Evolutionary conservation across 2,888 invertebrate genomes (phyloP), one percentile per base, ranked within the genome.

Genomic region (Coelinius sp.): DNA sequence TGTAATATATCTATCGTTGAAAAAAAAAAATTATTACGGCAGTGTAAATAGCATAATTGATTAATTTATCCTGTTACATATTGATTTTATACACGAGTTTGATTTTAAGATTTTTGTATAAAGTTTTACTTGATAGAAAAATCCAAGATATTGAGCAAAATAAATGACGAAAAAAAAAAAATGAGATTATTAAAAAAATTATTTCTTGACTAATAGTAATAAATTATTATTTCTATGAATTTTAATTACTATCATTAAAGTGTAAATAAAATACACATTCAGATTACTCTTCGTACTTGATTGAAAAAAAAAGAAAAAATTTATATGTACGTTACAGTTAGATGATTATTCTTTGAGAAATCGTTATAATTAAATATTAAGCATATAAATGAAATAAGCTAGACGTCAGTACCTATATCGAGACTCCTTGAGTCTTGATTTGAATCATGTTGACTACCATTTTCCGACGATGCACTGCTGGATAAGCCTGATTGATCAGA

Each of bases 381-480:
- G 70, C 14, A 38, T 12, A 56, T n/a, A 56, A 31, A 8, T 8
- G 17, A 62, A 35, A 59, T 12, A 38, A 62, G 77, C 83, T 83
- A 86, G 76, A 82, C 83, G 78, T 89, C 89, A 71, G 88, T 88
- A 72, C 88, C 88, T 73, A 88, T 84, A 77, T 89, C 89, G 69
- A 87, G 85, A 81, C 88, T 89, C 76, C 88, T 84, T 8, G 88
- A 88, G 77, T 89, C 89, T 71, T 88, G 87, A 82, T 89, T 89
- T 12, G 89, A 89, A 78, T 89, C 89, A 24, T 89, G 89, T 73
- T 89, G 89, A 78, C 88, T 89, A 65, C 89, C 89, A 74, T 88
- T 88, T 76, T 89, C 89, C 24, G 89, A 89, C 12, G 88, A 88
- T 27, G 88, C 88, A 78, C 88, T 89, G 80, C 89, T 89, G 20